Evolutionary conservation across 2,797 vertebrate species (phyloP).

Genomic region (Intellagama lesueurii): DNA sequence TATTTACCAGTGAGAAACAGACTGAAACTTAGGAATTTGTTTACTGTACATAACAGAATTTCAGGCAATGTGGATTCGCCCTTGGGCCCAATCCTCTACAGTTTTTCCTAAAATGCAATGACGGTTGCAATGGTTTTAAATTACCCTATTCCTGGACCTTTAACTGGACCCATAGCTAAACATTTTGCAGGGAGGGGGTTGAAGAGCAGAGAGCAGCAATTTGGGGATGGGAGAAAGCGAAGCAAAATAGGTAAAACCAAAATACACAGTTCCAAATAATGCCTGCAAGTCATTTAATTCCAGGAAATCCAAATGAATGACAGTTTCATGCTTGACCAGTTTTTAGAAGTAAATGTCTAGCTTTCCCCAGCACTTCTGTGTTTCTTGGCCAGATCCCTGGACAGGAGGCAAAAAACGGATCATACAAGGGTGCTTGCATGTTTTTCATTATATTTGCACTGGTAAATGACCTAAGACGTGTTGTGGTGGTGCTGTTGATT

Average conservation of each 20-base stretch:
- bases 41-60: no score
- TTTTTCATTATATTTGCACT: neutral
- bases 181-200: neutral
- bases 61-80: no score
- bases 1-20: no score
- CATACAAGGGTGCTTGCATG: neutral
- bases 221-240: neutral
- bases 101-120: neutral
- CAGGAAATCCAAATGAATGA: neutral
- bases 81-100: neutral
- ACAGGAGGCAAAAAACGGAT: no score
- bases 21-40: no score
- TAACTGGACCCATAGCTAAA: neutral
- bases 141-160: neutral
- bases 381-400: neutral
- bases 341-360: no score
- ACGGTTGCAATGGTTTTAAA: no score
- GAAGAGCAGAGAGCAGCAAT: neutral
- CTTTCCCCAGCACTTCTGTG: neutral
- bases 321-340: neutral
- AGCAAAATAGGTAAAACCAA: neutral
- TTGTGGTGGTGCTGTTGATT: neutral
- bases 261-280: neutral
- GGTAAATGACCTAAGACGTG: neutral
- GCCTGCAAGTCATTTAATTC: neutral